Evolutionary conservation across 2,888 invertebrate genomes (phyloP).

Genomic region (Chymomyza fuscimana): DNA sequence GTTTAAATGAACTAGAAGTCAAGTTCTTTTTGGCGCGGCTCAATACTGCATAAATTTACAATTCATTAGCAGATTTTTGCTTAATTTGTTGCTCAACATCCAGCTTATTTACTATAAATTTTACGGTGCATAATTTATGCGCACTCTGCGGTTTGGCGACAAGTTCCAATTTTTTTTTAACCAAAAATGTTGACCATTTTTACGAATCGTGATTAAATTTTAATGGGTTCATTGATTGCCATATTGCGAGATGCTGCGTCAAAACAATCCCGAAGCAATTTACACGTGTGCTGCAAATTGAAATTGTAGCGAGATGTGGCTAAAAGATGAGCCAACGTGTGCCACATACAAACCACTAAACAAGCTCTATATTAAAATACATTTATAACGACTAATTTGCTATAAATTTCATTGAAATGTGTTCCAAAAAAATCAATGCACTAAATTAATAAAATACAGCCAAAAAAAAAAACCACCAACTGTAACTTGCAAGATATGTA

Average conservation of each 20-base stretch:
- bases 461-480: constrained; percentile 8
- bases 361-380: constrained; percentile 46
- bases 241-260: constrained; percentile 14
- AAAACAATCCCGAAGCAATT: constrained; percentile 31
- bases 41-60: constrained; percentile 67
- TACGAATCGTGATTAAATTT: constrained; percentile 66
- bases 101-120: constrained; percentile 49
- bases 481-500: constrained; percentile 46
- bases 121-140: constrained; percentile 43
- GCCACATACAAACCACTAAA: not conserved
- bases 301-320: constrained; percentile 4
- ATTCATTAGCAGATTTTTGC: constrained; percentile 62
- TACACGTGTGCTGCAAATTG: constrained; percentile 52
- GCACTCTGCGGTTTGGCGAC: constrained; percentile 13
- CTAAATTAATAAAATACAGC: constrained; percentile 27
- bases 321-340: constrained; percentile 17
- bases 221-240: constrained; percentile 72
- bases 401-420: constrained; percentile 74
- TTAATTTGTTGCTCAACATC: constrained; percentile 48
- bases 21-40: constrained; percentile 71
- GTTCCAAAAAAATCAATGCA: constrained; percentile 59
- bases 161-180: constrained; percentile 53
- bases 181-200: constrained; percentile 22
- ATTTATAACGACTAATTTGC: constrained; percentile 75
- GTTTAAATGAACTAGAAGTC: constrained; percentile 70